phyloP scores from a whole-genome alignment of 2,797 vertebrate species.

The Ctenochaetus hawaiiensis region DNA sequence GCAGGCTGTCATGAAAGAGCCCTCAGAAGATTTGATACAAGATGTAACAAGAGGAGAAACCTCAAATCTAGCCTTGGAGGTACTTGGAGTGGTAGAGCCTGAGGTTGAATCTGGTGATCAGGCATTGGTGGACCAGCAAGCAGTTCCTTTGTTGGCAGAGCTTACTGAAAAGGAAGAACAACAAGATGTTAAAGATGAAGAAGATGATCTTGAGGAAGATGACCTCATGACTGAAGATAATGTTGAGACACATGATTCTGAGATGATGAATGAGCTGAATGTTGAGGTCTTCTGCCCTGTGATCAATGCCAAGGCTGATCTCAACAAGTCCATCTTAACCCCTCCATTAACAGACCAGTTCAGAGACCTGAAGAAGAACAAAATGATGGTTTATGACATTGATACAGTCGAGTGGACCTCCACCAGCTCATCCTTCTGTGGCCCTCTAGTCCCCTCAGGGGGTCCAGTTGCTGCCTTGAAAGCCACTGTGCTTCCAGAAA shows the following conservation, averaged over 20 bases:
- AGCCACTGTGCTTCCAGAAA: not conserved
- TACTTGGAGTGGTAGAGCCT: not conserved
- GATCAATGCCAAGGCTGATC: not conserved
- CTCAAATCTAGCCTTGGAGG: not conserved
- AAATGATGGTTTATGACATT: not conserved
- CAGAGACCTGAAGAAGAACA: constrained; percentile 7
- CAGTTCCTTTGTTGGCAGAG: not conserved
- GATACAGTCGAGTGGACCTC: not conserved
- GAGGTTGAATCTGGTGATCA: not conserved
- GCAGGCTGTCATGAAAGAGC: not conserved
- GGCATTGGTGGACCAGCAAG: not conserved
- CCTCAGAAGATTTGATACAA: not conserved
- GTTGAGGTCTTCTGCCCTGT: not conserved
- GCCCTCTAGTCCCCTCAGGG: not conserved
- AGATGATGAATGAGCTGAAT: constrained; percentile 2
- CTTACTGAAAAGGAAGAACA: not conserved
- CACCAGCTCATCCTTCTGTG: not conserved
- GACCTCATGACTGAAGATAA: not conserved
- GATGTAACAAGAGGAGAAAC: not conserved
- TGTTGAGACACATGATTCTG: not conserved
- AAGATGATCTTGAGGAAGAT: not conserved
- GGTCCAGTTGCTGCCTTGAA: not conserved
- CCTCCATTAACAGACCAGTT: not conserved
- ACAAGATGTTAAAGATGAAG: not conserved
- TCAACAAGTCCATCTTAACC: constrained; percentile 1